Conservation (phyloP, 2,113 vertebrate genomes). For the Zootoca vivipara region DNA sequence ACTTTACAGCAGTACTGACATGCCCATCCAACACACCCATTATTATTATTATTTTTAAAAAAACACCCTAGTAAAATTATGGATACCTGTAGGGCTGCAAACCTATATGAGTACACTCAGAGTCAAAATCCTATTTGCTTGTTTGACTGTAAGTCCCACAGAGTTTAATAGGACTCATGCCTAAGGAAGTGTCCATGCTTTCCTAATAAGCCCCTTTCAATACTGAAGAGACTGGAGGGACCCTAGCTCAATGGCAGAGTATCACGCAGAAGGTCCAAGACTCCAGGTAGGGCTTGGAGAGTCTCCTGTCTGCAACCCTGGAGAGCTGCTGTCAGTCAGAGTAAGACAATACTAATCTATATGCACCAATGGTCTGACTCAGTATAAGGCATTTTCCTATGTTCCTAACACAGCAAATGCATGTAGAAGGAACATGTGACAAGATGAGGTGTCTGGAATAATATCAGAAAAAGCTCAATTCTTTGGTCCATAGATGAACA, state of each 20-base stretch:
- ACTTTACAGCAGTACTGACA: background rate
- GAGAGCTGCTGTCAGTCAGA: too few relatives aligned
- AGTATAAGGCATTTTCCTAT: too few relatives aligned
- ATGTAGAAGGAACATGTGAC: background rate
- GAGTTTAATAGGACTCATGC: too few relatives aligned
- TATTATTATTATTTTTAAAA: background rate
- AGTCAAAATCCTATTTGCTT: background rate
- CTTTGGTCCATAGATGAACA: too few relatives aligned
- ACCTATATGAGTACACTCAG: background rate
- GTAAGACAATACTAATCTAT: too few relatives aligned
- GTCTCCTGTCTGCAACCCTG: too few relatives aligned
- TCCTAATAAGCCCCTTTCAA: background rate
- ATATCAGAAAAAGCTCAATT: background rate
- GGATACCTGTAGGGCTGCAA: background rate
- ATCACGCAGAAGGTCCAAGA: too few relatives aligned
- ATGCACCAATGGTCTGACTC: too few relatives aligned
- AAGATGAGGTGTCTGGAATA: background rate
- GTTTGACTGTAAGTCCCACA: background rate
- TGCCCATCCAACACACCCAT: background rate
- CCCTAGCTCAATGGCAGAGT: too few relatives aligned
- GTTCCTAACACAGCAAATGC: background rate
- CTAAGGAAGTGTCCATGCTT: background rate
- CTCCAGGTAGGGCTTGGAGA: too few relatives aligned
- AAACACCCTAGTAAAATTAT: background rate
- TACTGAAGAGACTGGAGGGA: too few relatives aligned